Base-by-base conservation (phyloP, 2,113 vertebrate genomes). In the Rhinogobius similis region DNA sequence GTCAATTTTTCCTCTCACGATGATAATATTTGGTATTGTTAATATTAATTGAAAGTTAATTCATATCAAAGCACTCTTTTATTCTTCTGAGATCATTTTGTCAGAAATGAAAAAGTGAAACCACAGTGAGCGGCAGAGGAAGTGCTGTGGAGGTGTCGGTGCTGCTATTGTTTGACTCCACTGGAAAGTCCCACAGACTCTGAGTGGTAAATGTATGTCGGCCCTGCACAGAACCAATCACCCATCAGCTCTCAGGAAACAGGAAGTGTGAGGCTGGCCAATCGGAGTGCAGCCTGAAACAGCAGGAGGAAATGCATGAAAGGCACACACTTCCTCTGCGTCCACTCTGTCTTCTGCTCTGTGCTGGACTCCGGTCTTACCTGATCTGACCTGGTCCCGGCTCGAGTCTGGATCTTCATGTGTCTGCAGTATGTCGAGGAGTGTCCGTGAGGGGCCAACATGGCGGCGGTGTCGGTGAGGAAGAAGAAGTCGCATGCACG, bases 241-340 rank as follows among this genome's bases (percentile, higher is more conserved):
- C 12, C n/a, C 13, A 0, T 38, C 6, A 55, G 36, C 27, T 70
- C 14, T 29, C 52, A 77, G 81, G 74, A 89, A 87, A 77, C 82
- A 89, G 90, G 86, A 91, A 91, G 86, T 72, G 80, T 83, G 62
- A 55, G 0, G 32, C 61, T 18, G 1, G 44, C 90, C 89, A 90
- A 90, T 89, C 69, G 79, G 69, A 71, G 32, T 63, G 16, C 20
- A 5, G 56, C 24, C 78, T 79, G 83, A 88, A 88, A 88, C 90
- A 90, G 76, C 10, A 5, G 77, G 48, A 81, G 58, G 29, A 10
- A 10, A 29, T 55, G 70, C 70, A 55, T 72, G 69, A 67, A 65
- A 23, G 43, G 21, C 56, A 14, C 76, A 78, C 78, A 82, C 84
- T 86, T 86, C 61, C 55, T 58, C 55, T 58, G 24, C 14, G 24